phyloP scores from a whole-genome alignment of 2,113 vertebrate species.

The Gymnocephalus cernua region DNA sequence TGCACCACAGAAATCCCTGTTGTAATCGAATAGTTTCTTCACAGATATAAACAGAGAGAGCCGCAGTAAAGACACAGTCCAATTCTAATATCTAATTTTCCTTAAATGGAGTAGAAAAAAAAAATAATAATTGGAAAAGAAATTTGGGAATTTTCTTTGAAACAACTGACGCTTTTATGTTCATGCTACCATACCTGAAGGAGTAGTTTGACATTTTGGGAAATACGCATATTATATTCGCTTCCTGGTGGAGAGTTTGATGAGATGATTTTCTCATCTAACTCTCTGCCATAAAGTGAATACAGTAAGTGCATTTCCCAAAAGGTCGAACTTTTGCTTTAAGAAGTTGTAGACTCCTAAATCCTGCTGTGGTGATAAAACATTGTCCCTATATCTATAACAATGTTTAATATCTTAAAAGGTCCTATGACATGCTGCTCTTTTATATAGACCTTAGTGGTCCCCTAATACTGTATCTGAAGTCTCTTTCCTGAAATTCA shows the following conservation, averaged over 20 bases:
- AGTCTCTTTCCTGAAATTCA: too few relatives aligned
- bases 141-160: background rate
- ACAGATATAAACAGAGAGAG: background rate
- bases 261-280: too few relatives aligned
- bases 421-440: too few relatives aligned
- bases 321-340: background rate
- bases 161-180: background rate
- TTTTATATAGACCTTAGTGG: too few relatives aligned
- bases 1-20: background rate
- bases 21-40: constrained; percentile 11
- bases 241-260: too few relatives aligned
- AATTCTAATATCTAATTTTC: constrained; percentile 10
- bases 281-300: too few relatives aligned
- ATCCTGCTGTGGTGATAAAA: background rate
- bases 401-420: background rate
- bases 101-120: background rate
- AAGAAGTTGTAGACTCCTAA: background rate
- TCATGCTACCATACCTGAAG: background rate
- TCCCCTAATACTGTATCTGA: too few relatives aligned
- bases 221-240: background rate
- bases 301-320: too few relatives aligned
- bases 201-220: background rate
- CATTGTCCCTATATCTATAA: background rate
- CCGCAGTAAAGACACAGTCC: background rate
- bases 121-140: background rate